Percentiles rank a stretch among this genome's conserved stretches.
Evolutionary conservation across 2,797 vertebrate species (phyloP).

Genomic region (Xenops minutus): DNA sequence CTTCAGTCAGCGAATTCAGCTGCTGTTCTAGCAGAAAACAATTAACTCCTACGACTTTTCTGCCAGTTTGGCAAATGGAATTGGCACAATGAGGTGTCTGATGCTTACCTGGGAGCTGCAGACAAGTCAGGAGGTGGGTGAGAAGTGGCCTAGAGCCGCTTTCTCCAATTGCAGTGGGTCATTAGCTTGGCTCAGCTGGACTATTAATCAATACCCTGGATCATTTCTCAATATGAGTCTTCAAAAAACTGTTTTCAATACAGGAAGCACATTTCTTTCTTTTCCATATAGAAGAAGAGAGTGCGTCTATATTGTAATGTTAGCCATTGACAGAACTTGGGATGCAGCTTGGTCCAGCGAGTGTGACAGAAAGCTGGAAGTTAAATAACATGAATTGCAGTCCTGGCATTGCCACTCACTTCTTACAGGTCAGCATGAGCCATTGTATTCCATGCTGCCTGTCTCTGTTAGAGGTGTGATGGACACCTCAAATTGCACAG

Average conservation of each 20-base stretch:
- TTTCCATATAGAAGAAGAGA: background rate
- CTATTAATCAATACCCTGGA: background rate
- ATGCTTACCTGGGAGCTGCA: background rate
- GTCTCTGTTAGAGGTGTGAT: background rate
- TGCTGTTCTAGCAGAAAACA: background rate
- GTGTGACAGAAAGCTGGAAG: background rate
- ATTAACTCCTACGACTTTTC: background rate
- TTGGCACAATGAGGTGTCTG: background rate
- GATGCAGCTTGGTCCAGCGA: background rate
- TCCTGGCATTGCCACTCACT: background rate
- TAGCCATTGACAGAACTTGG: background rate
- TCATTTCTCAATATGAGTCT: background rate
- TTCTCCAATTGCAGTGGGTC: background rate
- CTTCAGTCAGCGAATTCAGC: background rate
- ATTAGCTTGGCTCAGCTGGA: background rate
- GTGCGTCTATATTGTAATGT: background rate
- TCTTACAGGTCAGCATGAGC: background rate
- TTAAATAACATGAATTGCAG: background rate
- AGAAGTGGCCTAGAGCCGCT: background rate
- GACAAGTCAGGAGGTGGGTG: background rate
- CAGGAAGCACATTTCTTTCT: background rate
- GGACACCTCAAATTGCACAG: background rate
- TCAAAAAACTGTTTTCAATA: background rate
- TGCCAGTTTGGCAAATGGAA: background rate
- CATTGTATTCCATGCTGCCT: fast-evolving